Percentiles rank a stretch among this genome's conserved stretches.
Evolutionary conservation across 2,797 vertebrate genomes (phyloP).

Genomic region (Kryptopterus vitreolus): DNA sequence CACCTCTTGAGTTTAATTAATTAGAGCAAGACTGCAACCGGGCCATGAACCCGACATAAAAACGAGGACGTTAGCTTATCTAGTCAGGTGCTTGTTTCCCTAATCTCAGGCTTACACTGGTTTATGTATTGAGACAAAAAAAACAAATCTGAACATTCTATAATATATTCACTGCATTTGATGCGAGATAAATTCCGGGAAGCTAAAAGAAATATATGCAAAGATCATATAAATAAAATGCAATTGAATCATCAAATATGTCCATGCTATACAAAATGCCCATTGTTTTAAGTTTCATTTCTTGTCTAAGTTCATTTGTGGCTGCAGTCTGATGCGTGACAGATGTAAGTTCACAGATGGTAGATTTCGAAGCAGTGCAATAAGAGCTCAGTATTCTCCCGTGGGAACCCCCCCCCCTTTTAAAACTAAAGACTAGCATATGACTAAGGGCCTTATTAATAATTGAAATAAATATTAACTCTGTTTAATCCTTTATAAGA

Average conservation of each 20-base stretch:
- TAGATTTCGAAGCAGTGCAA: background rate
- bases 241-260: background rate
- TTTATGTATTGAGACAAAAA: background rate
- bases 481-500: background rate
- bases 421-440: background rate
- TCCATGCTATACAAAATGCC: background rate
- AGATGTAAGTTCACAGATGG: conserved; percentile 21
- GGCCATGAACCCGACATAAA: conserved; percentile 6
- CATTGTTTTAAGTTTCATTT: background rate
- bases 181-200: background rate
- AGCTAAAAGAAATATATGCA: background rate
- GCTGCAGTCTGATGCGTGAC: background rate
- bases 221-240: background rate
- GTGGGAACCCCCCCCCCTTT: background rate
- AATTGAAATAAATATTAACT: background rate
- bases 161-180: background rate
- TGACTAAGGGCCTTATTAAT: background rate
- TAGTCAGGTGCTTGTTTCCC: too few species aligned
- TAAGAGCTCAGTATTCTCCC: conserved; percentile 5
- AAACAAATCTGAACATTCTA: background rate
- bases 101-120: background rate
- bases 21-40: conserved; percentile 28
- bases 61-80: background rate
- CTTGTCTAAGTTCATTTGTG: background rate
- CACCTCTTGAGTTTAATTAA: conserved; percentile 17